Evolutionary conservation across 2,797 vertebrate genomes (phyloP).

Genomic region (Sebastes iracundus): DNA sequence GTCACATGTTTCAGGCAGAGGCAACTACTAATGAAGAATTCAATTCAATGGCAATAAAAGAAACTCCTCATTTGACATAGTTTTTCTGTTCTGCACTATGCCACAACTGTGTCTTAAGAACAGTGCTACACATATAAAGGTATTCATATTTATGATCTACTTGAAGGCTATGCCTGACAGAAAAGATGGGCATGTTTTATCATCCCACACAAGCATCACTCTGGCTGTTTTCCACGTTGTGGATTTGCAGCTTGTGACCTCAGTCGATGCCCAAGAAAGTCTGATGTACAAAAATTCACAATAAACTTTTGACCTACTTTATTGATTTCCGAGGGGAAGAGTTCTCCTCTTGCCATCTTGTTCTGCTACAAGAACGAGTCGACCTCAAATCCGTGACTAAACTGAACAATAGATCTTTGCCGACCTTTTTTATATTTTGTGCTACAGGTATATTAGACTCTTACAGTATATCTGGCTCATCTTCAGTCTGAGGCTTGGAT

Average conservation of each 20-base stretch:
- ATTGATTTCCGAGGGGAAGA: conserved; percentile 8
- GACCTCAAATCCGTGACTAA: background rate
- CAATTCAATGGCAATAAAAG: background rate
- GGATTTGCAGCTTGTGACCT: background rate
- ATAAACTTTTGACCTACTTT: background rate
- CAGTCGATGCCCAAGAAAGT: background rate
- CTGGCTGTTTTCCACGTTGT: background rate
- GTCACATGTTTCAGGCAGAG: background rate
- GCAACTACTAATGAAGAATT: too few relatives aligned
- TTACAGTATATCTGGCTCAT: background rate
- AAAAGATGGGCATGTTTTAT: background rate
- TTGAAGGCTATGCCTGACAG: background rate
- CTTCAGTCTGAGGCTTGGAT: background rate
- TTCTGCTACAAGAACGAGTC: background rate
- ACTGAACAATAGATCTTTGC: background rate
- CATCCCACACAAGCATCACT: background rate
- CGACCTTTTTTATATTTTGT: background rate
- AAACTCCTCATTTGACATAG: background rate
- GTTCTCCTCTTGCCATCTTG: background rate
- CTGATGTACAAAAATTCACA: background rate
- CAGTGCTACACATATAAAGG: background rate
- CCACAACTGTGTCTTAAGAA: background rate
- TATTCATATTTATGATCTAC: background rate
- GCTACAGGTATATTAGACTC: background rate
- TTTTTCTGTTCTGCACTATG: background rate